Base-by-base conservation (phyloP, 2,797 vertebrate species). In the Jordanella pulchra region DNA sequence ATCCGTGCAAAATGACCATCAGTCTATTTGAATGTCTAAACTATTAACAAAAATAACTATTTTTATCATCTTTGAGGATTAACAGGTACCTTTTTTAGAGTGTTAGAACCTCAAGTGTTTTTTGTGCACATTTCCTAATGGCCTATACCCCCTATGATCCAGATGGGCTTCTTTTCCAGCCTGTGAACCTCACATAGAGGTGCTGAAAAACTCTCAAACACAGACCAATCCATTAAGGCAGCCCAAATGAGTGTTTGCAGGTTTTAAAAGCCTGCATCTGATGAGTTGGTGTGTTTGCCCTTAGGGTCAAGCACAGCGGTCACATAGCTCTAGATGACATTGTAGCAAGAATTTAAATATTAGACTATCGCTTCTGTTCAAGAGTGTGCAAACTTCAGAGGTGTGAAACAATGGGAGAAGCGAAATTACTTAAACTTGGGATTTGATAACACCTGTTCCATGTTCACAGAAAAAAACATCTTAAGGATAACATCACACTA, bases 161-260 rank as follows among this genome's bases (percentile, higher is more conserved):
- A 94, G 91, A 94, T 94, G 93, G 87, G 89, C 72, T 69, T 21
- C 30, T 81, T 79, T 86, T 83, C 89, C 89, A 71, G 73, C 82
- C 81, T 79, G 13, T 51, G 85, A 92, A 92, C 89, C 89, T 94
- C 84, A 27, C 91, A 85, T 83, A 9, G 54, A 87, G 90, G 90
- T 89, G 92, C 84, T 77, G 86, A 87, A 90, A 90, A 90, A 93
- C 35, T 90, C 74, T 88, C 78, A 83, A 91, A 90, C 83, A 88
- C 73, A 45, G 79, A 77, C 73, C 79, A 83, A 91, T 89, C 85
- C 86, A 87, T 87, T 88, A 81, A 87, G 89, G 82, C 53, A 65
- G 77, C 71, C 80, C 79, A 84, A 91, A 92, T 90, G 84, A 92
- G 89, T 85, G 84, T 87, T 82, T 81, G 74, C 80, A 84, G 82